A percentile compares a stretch with the other conserved stretches of the same genome.
phyloP scores from a whole-genome alignment of 2,888 invertebrate species.

The Nasonia oneida region DNA sequence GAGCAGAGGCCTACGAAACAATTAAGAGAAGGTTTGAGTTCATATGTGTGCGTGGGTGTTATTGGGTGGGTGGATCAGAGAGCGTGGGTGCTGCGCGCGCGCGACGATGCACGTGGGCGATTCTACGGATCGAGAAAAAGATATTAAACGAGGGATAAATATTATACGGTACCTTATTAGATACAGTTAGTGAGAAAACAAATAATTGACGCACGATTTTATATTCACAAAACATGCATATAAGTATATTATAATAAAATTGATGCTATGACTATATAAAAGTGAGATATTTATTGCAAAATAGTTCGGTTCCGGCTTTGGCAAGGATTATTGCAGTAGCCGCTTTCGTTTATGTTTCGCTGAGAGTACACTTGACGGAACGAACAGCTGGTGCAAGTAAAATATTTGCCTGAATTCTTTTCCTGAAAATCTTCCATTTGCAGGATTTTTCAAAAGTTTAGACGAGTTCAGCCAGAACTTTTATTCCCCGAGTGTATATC shows the following conservation, averaged over 20 bases:
- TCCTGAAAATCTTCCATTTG: neutral
- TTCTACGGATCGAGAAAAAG: neutral
- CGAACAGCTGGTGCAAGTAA: neutral
- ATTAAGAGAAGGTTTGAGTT: slow-evolving; percentile 24
- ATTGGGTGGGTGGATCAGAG: neutral
- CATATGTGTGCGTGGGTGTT: slow-evolving; percentile 24
- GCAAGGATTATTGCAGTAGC: slow-evolving; percentile 17
- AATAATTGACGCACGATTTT: slow-evolving; percentile 62
- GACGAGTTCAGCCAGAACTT: neutral
- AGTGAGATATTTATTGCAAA: slow-evolving; percentile 31
- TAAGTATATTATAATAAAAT: slow-evolving; percentile 40
- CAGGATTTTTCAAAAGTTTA: neutral
- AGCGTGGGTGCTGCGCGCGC: neutral
- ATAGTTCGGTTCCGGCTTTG: slow-evolving; percentile 22
- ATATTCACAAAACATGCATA: slow-evolving; percentile 56
- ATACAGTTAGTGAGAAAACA: slow-evolving; percentile 52
- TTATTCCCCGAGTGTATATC: neutral
- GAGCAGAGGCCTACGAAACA: slow-evolving; percentile 58
- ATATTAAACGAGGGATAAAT: slow-evolving; percentile 11
- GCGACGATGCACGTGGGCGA: slow-evolving; percentile 1
- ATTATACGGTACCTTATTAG: slow-evolving; percentile 61
- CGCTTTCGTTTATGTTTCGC: slow-evolving; percentile 36
- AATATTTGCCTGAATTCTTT: neutral
- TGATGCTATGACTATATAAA: slow-evolving; percentile 37
- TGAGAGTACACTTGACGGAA: slow-evolving; percentile 11